phyloP scores from a whole-genome alignment of 2,888 invertebrate species.

The Chymomyza amoena region DNA sequence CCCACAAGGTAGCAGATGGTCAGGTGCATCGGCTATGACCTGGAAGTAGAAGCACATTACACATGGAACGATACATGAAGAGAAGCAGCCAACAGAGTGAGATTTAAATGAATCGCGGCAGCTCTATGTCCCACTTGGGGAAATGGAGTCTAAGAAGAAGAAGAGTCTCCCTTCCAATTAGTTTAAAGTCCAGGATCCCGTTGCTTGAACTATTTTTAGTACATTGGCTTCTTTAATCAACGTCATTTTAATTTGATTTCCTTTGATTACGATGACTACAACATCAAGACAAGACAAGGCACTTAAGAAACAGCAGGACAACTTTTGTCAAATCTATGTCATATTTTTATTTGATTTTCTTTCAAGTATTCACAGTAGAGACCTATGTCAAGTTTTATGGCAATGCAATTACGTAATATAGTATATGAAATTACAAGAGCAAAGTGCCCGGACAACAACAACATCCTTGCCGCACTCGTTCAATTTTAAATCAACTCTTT shows the following conservation, averaged over 20 bases:
- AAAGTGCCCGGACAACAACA: slow-evolving; percentile 37
- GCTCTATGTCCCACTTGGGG: too few relatives aligned
- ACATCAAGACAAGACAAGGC: not conserved
- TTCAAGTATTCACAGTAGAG: not conserved
- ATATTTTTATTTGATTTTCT: too few relatives aligned
- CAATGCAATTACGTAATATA: slow-evolving; percentile 63
- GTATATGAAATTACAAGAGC: slow-evolving; percentile 61
- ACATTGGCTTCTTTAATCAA: not conserved
- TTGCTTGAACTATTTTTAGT: not conserved
- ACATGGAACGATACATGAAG: too few relatives aligned
- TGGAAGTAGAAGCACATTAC: too few relatives aligned
- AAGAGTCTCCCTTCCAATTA: too few relatives aligned
- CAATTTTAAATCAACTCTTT: slow-evolving; percentile 1
- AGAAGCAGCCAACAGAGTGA: too few relatives aligned
- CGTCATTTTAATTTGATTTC: slow-evolving; percentile 44
- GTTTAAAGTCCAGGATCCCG: not conserved
- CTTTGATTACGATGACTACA: slow-evolving; percentile 18
- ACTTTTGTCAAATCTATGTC: not conserved
- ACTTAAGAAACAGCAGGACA: not conserved
- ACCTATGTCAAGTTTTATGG: not conserved
- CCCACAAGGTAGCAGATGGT: too few relatives aligned
- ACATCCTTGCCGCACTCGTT: too few relatives aligned
- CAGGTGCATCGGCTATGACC: too few relatives aligned
- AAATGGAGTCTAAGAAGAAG: too few relatives aligned
- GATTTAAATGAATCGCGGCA: too few relatives aligned